Conservation (phyloP, 2,888 invertebrate species). For the Drosophila neonasuta region DNA sequence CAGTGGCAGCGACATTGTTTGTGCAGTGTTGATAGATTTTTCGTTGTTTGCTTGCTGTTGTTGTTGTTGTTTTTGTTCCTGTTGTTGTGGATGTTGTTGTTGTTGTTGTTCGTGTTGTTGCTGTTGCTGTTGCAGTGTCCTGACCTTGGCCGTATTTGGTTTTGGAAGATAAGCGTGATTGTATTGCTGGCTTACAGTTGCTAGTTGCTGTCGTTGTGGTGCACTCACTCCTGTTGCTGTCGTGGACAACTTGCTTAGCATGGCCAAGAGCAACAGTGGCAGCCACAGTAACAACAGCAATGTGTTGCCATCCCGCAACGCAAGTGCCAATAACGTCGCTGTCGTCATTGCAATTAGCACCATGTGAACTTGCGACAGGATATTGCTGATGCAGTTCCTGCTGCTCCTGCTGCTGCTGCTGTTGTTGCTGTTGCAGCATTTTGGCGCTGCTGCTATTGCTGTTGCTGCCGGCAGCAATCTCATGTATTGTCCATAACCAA, state of each 20-base stretch:
- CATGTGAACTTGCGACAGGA: constrained; percentile 59
- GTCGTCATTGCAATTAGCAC: constrained; percentile 53
- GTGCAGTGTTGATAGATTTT: constrained; percentile 55
- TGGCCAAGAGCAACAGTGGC: constrained; percentile 54
- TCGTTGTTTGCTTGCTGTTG: constrained; percentile 61
- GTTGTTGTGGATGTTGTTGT: constrained; percentile 38
- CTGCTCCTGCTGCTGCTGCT: constrained; percentile 16
- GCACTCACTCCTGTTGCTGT: constrained; percentile 1
- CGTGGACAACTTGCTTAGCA: constrained; percentile 39
- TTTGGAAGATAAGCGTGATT: constrained; percentile 80
- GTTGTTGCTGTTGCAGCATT: constrained; percentile 35
- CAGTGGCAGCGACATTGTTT: constrained; percentile 46
- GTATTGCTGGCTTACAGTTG: constrained; percentile 56
- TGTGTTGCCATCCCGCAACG: constrained; percentile 47
- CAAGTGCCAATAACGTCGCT: constrained; percentile 40
- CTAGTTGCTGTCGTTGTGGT: constrained; percentile 20
- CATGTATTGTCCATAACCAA: constrained; percentile 68
- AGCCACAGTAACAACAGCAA: constrained; percentile 50
- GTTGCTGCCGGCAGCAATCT: constrained; percentile 49
- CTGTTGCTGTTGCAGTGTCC: constrained; percentile 38
- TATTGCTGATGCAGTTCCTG: constrained; percentile 55
- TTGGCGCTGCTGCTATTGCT: constrained; percentile 31
- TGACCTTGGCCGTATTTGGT: constrained; percentile 53
- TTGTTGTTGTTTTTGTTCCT: constrained; percentile 36
- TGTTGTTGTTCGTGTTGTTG: constrained; percentile 22